Base-by-base conservation (phyloP, 2,113 vertebrate genomes). In the Perca fluviatilis region DNA sequence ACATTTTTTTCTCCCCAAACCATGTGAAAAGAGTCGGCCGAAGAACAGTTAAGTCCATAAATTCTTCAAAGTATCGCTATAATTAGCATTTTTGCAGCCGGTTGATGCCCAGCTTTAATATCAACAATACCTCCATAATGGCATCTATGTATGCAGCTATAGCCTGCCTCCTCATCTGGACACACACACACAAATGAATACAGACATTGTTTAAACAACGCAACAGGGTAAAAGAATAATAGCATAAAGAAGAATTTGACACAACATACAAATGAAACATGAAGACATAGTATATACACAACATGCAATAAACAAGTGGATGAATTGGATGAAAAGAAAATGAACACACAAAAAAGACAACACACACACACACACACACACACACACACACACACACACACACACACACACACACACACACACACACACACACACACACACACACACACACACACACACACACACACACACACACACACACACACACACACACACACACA, bases 81-180 rank as follows among this genome's bases (percentile, higher is more conserved):
- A 25, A 74, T 80, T 68, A 75, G 77, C 10, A 11, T 25, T 80
- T 87, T 23, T 66, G 33, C 64, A 70, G 67, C 58, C 65, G n/a
- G 36, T 36, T 69, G 64, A 51, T 63, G 25, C 3, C n/a, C 27
- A 78, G 18, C 36, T 79, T 74, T 43, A 56, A 79, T 43, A 74
- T 76, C 78, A 72, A 86, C 87, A 89, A 77, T 94, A 94, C 93
- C 93, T 94, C 93, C 93, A 74, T 91, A 94, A 64, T 9, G 92
- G 86, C 93, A 94, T 93, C 93, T 93, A 89, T 3, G 86, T 1
- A 91, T 88, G 77, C 79, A 76, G 92, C 92, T 94, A 94, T 92
- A 93, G 60, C 91, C 84, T 88, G 92, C 92, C 71, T 86, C 89
- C 80, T 91, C 86, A 54, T 92, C 93, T 94, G 88, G 77, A 88